Evolutionary conservation across 2,113 vertebrate species (phyloP).

Genomic region (Ailuropoda melanoleuca): DNA sequence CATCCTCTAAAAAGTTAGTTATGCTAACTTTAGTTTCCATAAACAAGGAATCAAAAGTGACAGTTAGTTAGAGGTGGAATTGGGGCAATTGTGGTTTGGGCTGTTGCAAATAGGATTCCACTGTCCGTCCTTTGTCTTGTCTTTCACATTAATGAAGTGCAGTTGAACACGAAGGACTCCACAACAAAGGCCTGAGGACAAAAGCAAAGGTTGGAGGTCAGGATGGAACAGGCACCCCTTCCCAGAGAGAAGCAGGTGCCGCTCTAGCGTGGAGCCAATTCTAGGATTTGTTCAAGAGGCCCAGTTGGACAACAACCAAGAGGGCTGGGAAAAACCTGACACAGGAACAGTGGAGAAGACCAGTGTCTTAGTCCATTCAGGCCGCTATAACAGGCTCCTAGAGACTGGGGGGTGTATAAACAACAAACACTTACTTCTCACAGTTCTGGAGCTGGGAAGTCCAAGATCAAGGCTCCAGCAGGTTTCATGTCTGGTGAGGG

Average conservation of each 20-base stretch:
- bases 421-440: background rate
- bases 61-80: background rate
- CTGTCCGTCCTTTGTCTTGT: background rate
- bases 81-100: background rate
- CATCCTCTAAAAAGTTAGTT: background rate
- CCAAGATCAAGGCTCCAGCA: background rate
- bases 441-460: background rate
- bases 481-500: background rate
- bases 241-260: background rate
- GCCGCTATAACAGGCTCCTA: background rate
- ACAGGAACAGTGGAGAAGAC: background rate
- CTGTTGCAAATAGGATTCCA: background rate
- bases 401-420: background rate
- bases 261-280: background rate
- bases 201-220: background rate
- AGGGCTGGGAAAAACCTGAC: background rate
- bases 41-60: background rate
- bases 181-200: background rate
- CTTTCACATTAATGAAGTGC: background rate
- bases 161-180: background rate
- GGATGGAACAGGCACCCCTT: background rate
- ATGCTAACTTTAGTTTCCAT: background rate
- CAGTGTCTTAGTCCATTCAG: rapidly evolving
- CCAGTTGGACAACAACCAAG: background rate
- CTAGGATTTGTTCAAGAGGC: background rate